Percentiles rank a stretch among this genome's conserved stretches.
Conservation (phyloP, 2,113 vertebrate species). For the pig (Sus scrofa) region T2T-Sscrofa CM000817.6:10371001-10371500, state of each 20-base stretch:
- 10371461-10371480: neutral
- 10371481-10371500: neutral
- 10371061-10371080: neutral
- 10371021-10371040: neutral
- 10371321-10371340: neutral
- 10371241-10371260: neutral
- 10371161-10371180: neutral
- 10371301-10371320: neutral
- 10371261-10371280: neutral
- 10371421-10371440: neutral
- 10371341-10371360: neutral
- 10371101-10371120: neutral
- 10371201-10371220: neutral
- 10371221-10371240: neutral
- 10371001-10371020: accelerated
- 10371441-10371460: neutral
- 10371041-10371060: neutral
- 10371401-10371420: neutral
- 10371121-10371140: neutral
- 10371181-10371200: neutral
- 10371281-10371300: neutral
- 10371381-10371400: neutral
- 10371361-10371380: too few relatives aligned
- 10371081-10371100: neutral
- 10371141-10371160: neutral